A percentile compares a stretch with the other conserved stretches of the same genome.
phyloP scores from a whole-genome alignment of 2,797 vertebrate genomes.

The Adelosebastes latens region DNA sequence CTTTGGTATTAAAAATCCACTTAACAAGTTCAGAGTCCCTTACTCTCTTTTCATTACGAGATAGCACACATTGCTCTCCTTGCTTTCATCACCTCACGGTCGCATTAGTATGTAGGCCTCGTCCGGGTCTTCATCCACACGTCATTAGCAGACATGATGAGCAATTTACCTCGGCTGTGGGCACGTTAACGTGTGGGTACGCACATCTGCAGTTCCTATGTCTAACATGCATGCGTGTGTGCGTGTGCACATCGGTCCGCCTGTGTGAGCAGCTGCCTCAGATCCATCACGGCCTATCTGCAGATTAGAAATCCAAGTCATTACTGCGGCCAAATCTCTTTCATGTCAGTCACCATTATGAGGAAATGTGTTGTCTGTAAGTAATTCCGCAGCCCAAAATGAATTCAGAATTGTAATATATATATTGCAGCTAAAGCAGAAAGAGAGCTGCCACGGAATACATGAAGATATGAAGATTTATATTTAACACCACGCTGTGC shows the following conservation, averaged over 20 bases:
- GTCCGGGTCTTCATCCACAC: conserved; percentile 20
- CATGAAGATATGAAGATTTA: conserved; percentile 23
- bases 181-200: neutral
- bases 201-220: neutral
- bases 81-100: conserved; percentile 32
- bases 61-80: conserved; percentile 9
- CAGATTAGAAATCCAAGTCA: conserved; percentile 45
- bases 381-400: conserved; percentile 27
- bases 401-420: conserved; percentile 11
- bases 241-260: neutral
- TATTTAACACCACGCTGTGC: neutral
- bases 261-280: conserved; percentile 12
- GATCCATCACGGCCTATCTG: conserved; percentile 18
- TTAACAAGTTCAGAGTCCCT: conserved; percentile 52
- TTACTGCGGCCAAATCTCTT: conserved; percentile 31
- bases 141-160: conserved; percentile 56
- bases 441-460: neutral
- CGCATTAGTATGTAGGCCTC: conserved; percentile 43
- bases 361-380: conserved; percentile 28
- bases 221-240: neutral
- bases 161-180: conserved; percentile 6
- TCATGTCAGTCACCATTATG: conserved; percentile 38
- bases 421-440: conserved; percentile 12
- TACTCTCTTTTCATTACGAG: conserved; percentile 50
- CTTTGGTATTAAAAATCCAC: conserved; percentile 62